A percentile compares a stretch with the other conserved stretches of the same genome.
Evolutionary conservation across 2,113 vertebrate genomes (phyloP).

Genomic region (Prinia subflava): DNA sequence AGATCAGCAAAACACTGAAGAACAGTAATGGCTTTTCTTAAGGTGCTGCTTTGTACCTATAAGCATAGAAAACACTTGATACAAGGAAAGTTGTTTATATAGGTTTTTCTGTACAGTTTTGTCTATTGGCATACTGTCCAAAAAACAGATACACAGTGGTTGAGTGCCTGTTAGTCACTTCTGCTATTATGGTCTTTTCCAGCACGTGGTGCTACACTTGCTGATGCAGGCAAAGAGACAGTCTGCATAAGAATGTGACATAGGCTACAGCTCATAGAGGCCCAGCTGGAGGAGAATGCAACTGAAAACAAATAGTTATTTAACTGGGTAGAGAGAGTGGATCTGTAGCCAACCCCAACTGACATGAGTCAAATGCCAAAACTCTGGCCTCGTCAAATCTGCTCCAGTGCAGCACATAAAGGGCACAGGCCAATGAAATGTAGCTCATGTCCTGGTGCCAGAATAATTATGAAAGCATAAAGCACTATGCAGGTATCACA

Average conservation of each 20-base stretch:
- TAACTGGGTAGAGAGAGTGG: neutral
- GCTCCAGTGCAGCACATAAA: neutral
- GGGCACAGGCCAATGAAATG: neutral
- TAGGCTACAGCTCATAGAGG: neutral
- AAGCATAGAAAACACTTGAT: neutral
- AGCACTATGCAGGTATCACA: neutral
- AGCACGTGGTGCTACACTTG: fast-evolving
- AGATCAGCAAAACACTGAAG: neutral
- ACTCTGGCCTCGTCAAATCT: neutral
- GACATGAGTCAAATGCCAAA: neutral
- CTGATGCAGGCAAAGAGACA: neutral
- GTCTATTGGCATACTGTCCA: neutral
- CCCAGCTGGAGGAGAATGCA: neutral
- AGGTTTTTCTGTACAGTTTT: neutral
- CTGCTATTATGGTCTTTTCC: neutral
- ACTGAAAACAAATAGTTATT: neutral
- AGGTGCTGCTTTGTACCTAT: neutral
- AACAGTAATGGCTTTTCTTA: neutral
- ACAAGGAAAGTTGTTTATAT: neutral
- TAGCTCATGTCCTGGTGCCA: neutral
- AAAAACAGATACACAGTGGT: neutral
- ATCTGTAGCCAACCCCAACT: neutral
- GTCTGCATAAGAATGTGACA: neutral
- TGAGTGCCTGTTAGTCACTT: neutral
- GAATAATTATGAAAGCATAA: neutral